Base-by-base conservation (phyloP, 2,888 invertebrate species). In the Sturmia bella region DNA sequence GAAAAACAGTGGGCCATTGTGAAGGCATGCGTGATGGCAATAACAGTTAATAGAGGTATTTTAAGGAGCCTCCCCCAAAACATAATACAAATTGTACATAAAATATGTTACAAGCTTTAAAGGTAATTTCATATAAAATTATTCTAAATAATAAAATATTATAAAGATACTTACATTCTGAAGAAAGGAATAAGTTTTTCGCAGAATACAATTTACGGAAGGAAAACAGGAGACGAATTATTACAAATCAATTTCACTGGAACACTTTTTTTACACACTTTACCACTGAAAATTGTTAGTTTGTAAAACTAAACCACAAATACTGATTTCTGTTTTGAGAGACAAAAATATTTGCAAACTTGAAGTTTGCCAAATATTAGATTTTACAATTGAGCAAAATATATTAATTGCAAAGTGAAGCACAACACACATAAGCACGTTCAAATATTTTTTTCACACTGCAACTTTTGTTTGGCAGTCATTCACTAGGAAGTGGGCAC, bases 11-110 rank as follows among this genome's bases (percentile, higher is more conserved):
- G 39, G 15, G 6, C 11, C 39, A 27, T 45, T 68, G 41, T 39
- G 27, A 50, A 72, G 24, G 27, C 59, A 72, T 72, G 59, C 59
- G 70, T 72, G 37, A 24, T 59, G 39, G 9, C 24, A 21, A 15
- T 11, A 69, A 64, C 5, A 27, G 27, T 13, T n/a, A 37, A 11
- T 12, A 24, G 24, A 52, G 41, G 24, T 37, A n/a, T 41, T 21
- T n/a, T 17, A 6, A 50, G 39, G 24, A n/a, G 3, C 9, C n/a
- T 5, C 37, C 15, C 19, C 32, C 37, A 19, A n/a, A n/a, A n/a
- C n/a, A n/a, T n/a, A n/a, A 6, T 27, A 27, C 3, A 4, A 27
- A 6, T 27, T 27, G 27, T 27, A 27, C 6, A 6, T 27, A 27
- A 27, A 27, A 27, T 3, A 32, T 32, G 32, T 32, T 32, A 7